A percentile compares a stretch with the other conserved stretches of the same genome.
phyloP scores from a whole-genome alignment of 2,888 invertebrate species.

The Diachrysia chrysitis region DNA sequence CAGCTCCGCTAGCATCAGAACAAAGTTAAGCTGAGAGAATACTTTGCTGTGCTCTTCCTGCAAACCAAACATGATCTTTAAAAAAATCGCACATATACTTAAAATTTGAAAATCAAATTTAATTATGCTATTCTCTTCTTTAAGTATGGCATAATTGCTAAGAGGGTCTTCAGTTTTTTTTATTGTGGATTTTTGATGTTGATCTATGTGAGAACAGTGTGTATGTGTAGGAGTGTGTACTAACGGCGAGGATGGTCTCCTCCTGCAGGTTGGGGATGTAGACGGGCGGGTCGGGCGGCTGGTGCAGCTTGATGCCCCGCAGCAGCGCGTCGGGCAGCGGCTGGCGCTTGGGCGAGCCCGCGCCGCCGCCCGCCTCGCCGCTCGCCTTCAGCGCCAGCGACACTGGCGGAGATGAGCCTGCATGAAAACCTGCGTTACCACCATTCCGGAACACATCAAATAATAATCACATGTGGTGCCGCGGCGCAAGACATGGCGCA shows the following conservation, averaged over 20 bases:
- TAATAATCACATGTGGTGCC: too few species aligned
- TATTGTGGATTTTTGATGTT: too few species aligned
- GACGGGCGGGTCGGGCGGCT: constrained; percentile 88
- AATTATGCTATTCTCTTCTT: too few species aligned
- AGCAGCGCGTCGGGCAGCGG: constrained; percentile 84
- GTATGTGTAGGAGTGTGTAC: constrained; percentile 67
- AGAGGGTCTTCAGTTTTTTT: too few species aligned
- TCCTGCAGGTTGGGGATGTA: constrained; percentile 98
- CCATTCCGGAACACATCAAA: too few species aligned
- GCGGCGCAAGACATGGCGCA: too few species aligned
- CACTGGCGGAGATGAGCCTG: constrained; percentile 82
- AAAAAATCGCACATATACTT: too few species aligned
- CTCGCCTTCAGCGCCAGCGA: constrained; percentile 86
- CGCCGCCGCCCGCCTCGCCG: constrained; percentile 80
- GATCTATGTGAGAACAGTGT: not conserved
- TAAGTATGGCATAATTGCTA: too few species aligned
- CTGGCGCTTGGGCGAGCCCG: constrained; percentile 88
- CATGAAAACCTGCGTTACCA: too few species aligned
- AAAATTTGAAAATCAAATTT: too few species aligned
- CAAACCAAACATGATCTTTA: not conserved
- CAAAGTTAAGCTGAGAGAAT: constrained; percentile 98
- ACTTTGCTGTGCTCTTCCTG: constrained; percentile 98
- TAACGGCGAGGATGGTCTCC: constrained; percentile 97
- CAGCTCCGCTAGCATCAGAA: constrained; percentile 98
- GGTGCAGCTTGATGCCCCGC: constrained; percentile 86